Conservation (phyloP, 2,888 invertebrate species). For the Arrhopalites spinosus region DNA sequence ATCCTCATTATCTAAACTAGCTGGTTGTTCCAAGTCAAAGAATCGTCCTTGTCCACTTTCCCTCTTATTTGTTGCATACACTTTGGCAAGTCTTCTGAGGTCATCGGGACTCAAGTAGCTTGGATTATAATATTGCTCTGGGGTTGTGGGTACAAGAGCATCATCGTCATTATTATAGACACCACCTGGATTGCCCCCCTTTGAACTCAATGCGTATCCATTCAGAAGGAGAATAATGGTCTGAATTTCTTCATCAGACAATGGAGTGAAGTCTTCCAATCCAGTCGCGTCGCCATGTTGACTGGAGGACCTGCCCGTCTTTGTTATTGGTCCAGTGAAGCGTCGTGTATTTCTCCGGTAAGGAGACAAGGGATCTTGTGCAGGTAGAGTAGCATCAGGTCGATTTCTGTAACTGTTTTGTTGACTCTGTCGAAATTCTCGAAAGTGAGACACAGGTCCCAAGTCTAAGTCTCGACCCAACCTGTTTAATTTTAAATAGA, state of each 20-base stretch:
- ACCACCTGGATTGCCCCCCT: not conserved
- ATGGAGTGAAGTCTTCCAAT: not conserved
- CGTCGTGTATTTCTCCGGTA: conserved; percentile 9
- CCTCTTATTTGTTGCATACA: conserved; percentile 45
- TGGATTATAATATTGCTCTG: conserved; percentile 29
- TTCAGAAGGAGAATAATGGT: conserved; percentile 46
- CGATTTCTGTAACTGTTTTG: not conserved
- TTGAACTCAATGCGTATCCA: conserved; percentile 39
- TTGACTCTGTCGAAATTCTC: conserved; percentile 11
- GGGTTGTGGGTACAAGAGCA: not conserved
- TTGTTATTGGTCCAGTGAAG: not conserved
- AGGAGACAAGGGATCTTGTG: not conserved
- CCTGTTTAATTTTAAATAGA: not conserved
- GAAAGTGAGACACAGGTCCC: conserved; percentile 30
- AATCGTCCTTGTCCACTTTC: conserved; percentile 22
- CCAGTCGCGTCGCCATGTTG: not conserved
- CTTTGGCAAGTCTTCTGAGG: conserved; percentile 30
- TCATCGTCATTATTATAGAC: not conserved
- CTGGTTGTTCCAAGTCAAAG: conserved; percentile 45
- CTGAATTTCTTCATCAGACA: conserved; percentile 47
- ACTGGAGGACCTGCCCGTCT: not conserved
- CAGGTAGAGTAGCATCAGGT: not conserved
- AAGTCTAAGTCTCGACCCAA: not conserved
- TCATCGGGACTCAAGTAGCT: conserved; percentile 33
- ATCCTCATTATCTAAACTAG: conserved; percentile 42